Conservation (phyloP, 2,113 vertebrate species). For the Coptodon bakossiorum region DNA sequence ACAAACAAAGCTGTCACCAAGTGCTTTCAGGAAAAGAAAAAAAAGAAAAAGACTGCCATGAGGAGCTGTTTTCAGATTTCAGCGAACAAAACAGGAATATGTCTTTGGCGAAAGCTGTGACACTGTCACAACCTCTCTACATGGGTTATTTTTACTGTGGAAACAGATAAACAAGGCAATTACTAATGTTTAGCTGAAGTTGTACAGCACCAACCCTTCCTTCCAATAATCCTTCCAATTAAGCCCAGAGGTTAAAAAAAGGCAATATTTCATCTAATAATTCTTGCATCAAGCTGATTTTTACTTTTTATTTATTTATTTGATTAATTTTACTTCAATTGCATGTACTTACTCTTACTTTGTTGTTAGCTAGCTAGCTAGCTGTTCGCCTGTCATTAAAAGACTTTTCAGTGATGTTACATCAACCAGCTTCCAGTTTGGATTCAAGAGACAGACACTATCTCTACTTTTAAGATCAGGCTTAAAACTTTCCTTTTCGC, state of each 20-base stretch:
- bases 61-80: conserved; percentile 26
- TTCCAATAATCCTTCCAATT: conserved; percentile 24
- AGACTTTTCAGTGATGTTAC: background rate
- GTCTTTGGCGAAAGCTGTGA: background rate
- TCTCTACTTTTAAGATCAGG: background rate
- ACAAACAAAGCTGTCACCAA: conserved; percentile 27
- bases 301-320: background rate
- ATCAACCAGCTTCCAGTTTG: background rate
- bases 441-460: background rate
- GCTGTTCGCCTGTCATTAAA: background rate
- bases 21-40: background rate
- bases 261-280: background rate
- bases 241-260: background rate
- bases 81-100: background rate
- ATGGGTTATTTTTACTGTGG: conserved; percentile 33
- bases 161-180: conserved; percentile 41
- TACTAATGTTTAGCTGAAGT: conserved; percentile 38
- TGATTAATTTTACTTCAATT: background rate
- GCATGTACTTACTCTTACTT: background rate
- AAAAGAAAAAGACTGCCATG: background rate
- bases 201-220: background rate
- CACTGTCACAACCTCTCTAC: conserved; percentile 24
- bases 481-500: background rate
- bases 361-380: background rate
- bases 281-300: background rate